A percentile compares a stretch with the other conserved stretches of the same genome.
Conservation (phyloP, 2,113 vertebrate genomes). For the Ceyx melanurus region DNA sequence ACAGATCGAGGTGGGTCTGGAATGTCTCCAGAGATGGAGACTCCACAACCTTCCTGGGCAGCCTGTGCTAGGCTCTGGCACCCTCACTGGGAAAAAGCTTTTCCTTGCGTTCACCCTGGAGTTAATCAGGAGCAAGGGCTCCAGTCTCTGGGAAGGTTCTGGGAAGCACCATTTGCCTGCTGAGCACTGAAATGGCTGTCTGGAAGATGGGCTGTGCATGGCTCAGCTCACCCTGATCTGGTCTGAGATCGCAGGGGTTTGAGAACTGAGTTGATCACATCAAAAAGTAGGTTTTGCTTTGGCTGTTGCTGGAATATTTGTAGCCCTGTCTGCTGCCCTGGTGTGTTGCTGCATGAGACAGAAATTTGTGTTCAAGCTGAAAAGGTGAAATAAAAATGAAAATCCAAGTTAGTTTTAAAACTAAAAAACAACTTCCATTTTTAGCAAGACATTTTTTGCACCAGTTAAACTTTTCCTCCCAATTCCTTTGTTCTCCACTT, state of each 20-base stretch:
- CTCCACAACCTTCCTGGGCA: too few relatives aligned
- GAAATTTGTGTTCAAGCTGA: background rate
- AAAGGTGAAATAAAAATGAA: background rate
- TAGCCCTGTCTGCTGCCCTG: background rate
- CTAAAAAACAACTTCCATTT: background rate
- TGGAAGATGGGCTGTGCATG: rapidly evolving
- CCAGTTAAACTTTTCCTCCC: background rate
- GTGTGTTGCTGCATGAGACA: background rate
- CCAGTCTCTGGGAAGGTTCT: background rate
- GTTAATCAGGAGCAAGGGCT: background rate
- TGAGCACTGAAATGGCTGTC: rapidly evolving
- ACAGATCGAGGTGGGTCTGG: too few relatives aligned
- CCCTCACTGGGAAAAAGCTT: too few relatives aligned
- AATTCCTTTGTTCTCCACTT: background rate
- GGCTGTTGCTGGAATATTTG: background rate
- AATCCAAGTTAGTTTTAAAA: background rate
- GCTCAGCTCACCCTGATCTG: background rate
- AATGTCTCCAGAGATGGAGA: too few relatives aligned
- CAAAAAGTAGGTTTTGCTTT: background rate
- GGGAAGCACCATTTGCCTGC: rapidly evolving
- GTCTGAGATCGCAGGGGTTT: background rate
- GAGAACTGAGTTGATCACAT: background rate
- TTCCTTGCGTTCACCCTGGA: too few relatives aligned
- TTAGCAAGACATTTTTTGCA: background rate
- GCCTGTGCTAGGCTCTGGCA: too few relatives aligned